Evolutionary conservation across 2,797 vertebrate species (phyloP).

Genomic region (Antrozous pallidus): DNA sequence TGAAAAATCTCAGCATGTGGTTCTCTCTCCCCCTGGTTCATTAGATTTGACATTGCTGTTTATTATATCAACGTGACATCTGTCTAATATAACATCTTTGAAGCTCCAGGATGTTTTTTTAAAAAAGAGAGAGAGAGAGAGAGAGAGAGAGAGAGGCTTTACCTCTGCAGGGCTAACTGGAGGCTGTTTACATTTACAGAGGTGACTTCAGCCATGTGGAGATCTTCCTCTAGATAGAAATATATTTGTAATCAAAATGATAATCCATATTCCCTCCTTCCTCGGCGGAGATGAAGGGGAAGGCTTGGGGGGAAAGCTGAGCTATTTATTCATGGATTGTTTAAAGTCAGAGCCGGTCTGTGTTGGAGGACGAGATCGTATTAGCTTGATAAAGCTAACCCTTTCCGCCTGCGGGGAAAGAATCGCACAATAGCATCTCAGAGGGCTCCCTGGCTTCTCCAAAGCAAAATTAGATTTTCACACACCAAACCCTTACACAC

Average conservation of each 20-base stretch:
- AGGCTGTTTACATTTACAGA: constrained; percentile 57
- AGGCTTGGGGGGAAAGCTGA: constrained; percentile 47
- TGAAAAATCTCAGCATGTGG: constrained; percentile 73
- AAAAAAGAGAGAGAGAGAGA: neutral
- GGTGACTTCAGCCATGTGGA: constrained; percentile 57
- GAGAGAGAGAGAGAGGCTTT: constrained; percentile 41
- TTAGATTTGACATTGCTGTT: constrained; percentile 79
- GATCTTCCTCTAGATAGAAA: constrained; percentile 57
- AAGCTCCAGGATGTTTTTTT: constrained; percentile 67
- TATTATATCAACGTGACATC: constrained; percentile 78
- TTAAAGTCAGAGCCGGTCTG: constrained; percentile 56
- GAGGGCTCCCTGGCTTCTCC: constrained; percentile 53
- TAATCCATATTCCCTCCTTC: constrained; percentile 62
- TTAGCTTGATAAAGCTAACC: constrained; percentile 67
- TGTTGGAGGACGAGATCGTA: constrained; percentile 61
- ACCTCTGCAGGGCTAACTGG: constrained; percentile 64
- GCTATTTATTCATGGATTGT: constrained; percentile 70
- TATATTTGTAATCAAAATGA: constrained; percentile 67
- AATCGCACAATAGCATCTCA: neutral
- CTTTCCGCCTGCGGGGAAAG: constrained; percentile 28
- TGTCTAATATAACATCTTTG: constrained; percentile 77
- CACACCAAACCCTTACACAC: constrained; percentile 19
- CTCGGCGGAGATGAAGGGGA: constrained; percentile 37
- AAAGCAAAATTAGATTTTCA: constrained; percentile 35
- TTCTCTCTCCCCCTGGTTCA: constrained; percentile 78